Evolutionary conservation across 2,113 vertebrate species (phyloP).

Genomic region (Cricetomys ansorgei): DNA sequence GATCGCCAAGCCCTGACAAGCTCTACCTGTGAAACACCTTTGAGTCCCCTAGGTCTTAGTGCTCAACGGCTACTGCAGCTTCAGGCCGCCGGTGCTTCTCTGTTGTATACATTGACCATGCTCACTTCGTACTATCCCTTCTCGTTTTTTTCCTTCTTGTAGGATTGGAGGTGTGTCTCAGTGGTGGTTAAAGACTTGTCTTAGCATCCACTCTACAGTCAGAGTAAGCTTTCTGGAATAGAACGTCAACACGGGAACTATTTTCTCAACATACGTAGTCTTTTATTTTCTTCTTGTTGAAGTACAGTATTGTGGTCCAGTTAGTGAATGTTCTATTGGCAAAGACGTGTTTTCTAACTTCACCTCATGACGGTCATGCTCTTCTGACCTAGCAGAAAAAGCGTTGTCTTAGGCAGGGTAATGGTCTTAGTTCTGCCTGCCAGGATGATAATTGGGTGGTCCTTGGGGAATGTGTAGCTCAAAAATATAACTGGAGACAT

Average conservation of each 20-base stretch:
- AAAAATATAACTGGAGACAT: background rate
- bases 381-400: background rate
- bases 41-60: background rate
- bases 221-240: background rate
- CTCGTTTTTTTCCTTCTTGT: background rate
- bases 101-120: background rate
- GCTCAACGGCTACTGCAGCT: background rate
- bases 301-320: background rate
- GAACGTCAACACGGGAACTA: background rate
- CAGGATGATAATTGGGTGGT: background rate
- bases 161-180: background rate
- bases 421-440: background rate
- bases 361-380: background rate
- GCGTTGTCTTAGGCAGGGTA: background rate
- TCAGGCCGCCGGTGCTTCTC: background rate
- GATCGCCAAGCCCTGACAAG: background rate
- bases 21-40: background rate
- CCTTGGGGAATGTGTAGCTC: background rate
- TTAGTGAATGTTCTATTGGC: background rate
- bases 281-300: background rate
- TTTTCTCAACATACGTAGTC: background rate
- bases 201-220: background rate
- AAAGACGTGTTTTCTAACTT: background rate
- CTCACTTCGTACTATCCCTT: background rate
- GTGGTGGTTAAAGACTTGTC: background rate